Base-by-base conservation (phyloP, 2,888 invertebrate genomes). In the Ormia ochracea region DNA sequence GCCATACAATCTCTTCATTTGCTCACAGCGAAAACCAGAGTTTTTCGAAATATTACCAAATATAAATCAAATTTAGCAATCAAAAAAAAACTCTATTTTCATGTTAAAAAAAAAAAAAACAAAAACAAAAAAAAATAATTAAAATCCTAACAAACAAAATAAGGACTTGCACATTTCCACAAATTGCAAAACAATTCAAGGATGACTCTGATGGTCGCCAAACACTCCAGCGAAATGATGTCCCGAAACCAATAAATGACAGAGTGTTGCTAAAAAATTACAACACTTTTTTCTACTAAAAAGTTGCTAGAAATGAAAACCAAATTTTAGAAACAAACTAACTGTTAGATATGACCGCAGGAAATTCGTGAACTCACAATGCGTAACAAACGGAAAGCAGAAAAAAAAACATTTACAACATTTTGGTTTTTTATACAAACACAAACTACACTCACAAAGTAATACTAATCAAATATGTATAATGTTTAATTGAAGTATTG, bases 341-440 rank as follows among this genome's bases (percentile, higher is more conserved):
- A 69, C 69, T 65, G 74, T 74, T 74, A 78, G 78, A 69, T 56
- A 74, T 74, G 50, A 69, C 74, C 78, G 69, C 69, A 78, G 78
- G 78, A 78, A 59, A 65, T 69, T 69, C 58, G 70, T 65, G 50
- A 77, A 65, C 63, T 63, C 61, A 61, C 68, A 61, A 48, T 76
- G 61, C 61, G 61, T 76, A 38, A 21, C 33, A 52, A 48, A 26
- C 56, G 76, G 63, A 70, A 77, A 77, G 63, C 65, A 65, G 69
- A 70, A 65, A 65, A 72, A 73, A 63, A 59, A 61, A 54, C 38
- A 31, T 38, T 63, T 54, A 26, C 26, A 75, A 59, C 31, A 36
- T 66, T 21, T 58, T 43, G 1, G 36, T 28, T 28, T 43, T 36
- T 26, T 12, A 3, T 26, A 6, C 19, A 38, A 26, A 38, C 12